These are phyloP conservation scores for Amaurobius ferox DNA, from an alignment of 2,888 invertebrate genomes.

Conservation along the genomic window DNA sequence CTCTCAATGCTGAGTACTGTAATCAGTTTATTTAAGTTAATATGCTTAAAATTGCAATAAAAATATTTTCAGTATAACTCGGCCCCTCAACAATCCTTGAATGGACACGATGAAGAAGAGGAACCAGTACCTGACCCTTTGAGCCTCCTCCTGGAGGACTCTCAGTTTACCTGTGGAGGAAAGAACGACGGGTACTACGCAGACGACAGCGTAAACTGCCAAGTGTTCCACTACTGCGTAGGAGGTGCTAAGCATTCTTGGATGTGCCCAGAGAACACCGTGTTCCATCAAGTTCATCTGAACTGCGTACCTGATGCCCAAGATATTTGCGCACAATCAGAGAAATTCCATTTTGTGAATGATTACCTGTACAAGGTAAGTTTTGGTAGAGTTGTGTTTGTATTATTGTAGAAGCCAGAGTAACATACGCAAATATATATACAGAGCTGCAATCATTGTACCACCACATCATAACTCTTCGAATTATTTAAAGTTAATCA, in stretches of 20 bases:
- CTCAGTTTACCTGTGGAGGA: slow-evolving; percentile 78
- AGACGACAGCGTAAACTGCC: slow-evolving; percentile 70
- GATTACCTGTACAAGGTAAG: slow-evolving; percentile 91
- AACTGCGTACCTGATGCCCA: slow-evolving; percentile 95
- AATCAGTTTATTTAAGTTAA: no score
- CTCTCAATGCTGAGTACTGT: no score
- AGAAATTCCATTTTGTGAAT: slow-evolving; percentile 93
- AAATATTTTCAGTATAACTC: slow-evolving; percentile 39
- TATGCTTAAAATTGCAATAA: no score
- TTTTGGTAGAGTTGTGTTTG: not conserved
- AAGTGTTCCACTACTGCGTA: slow-evolving; percentile 79
- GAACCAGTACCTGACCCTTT: slow-evolving; percentile 91
- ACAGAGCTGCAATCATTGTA: no score
- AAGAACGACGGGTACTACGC: slow-evolving; percentile 72
- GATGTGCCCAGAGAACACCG: slow-evolving; percentile 94
- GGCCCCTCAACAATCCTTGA: slow-evolving; percentile 62
- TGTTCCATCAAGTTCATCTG: slow-evolving; percentile 92
- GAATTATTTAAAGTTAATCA: no score
- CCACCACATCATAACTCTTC: no score
- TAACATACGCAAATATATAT: no score
- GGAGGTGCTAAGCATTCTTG: slow-evolving; percentile 89
- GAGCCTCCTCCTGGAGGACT: slow-evolving; percentile 86
- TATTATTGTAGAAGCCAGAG: no score
- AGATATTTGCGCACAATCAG: slow-evolving; percentile 91
- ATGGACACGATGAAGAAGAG: slow-evolving; percentile 79